Evolutionary conservation across 2,113 vertebrate species (phyloP).

Genomic region (Coregonus clupeaformis): DNA sequence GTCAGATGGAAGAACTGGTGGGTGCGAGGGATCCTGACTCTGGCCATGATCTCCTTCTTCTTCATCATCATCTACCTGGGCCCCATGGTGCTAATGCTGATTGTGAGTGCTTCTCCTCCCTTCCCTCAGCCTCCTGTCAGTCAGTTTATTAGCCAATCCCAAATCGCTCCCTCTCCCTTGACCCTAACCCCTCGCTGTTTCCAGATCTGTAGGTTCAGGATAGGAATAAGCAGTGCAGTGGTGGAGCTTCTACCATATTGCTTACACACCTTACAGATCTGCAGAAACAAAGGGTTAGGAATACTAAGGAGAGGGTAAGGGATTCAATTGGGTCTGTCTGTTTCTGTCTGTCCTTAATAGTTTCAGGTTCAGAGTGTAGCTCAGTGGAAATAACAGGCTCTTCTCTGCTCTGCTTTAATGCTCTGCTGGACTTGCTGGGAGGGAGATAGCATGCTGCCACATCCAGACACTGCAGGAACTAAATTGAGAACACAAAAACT

Average conservation of each 20-base stretch:
- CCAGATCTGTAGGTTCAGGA: no score
- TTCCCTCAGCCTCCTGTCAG: not conserved
- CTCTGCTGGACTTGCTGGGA: not conserved
- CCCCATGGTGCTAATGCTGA: constrained; percentile 96
- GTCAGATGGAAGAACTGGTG: constrained; percentile 99
- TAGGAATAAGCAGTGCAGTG: no score
- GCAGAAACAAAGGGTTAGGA: no score
- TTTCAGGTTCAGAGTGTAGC: not conserved
- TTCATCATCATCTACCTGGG: constrained; percentile 99
- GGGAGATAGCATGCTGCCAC: not conserved
- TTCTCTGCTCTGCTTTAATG: not conserved
- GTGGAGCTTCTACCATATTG: no score
- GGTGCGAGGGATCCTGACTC: constrained; percentile 94
- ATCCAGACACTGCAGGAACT: no score
- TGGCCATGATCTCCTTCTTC: constrained; percentile 99
- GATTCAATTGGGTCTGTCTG: not conserved
- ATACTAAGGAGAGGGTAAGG: no score
- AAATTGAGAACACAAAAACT: no score
- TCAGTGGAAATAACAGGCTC: not conserved
- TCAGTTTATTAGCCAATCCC: no score
- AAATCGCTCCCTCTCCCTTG: no score
- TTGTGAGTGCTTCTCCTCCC: constrained; percentile 76
- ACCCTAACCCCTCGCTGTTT: no score
- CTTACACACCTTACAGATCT: no score
- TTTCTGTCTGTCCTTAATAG: not conserved